These are phyloP conservation scores for Archegozetes longisetosus DNA, from an alignment of 1,140 invertebrate species.

Conservation along the genomic window DNA sequence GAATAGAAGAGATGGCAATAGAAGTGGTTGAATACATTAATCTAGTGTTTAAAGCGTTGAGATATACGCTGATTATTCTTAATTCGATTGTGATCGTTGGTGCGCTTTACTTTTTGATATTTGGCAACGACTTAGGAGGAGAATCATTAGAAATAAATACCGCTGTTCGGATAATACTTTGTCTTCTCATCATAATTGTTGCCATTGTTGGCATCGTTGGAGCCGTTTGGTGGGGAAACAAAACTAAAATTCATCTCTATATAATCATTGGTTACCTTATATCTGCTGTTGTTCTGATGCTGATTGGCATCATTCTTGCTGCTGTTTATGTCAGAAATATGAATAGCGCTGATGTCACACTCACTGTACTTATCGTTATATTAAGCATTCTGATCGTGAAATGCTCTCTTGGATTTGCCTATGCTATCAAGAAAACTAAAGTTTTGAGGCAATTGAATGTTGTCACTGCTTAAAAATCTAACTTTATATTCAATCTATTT, in stretches of 20 bases:
- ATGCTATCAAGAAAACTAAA: slow-evolving; percentile 9
- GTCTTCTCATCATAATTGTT: background rate
- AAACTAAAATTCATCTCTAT: slow-evolving; percentile 8
- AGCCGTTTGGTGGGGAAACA: slow-evolving; percentile 2
- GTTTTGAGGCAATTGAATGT: slow-evolving; percentile 9
- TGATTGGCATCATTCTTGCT: slow-evolving; percentile 1
- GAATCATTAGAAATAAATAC: slow-evolving; percentile 2
- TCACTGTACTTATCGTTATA: background rate
- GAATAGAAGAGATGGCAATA: background rate
- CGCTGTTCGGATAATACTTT: background rate
- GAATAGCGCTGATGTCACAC: background rate
- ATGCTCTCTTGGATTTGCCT: background rate
- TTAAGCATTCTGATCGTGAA: background rate
- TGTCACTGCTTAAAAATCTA: background rate
- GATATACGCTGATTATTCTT: background rate
- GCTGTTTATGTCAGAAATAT: slow-evolving; percentile 6
- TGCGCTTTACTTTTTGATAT: slow-evolving; percentile 2
- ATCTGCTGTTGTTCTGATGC: background rate
- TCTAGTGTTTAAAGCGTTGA: slow-evolving; percentile 1
- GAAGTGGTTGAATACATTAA: background rate
- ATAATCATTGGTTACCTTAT: background rate
- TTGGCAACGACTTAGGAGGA: slow-evolving; percentile 1
- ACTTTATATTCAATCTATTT: no score
- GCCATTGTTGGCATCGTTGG: slow-evolving; percentile 5
- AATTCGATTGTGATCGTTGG: slow-evolving; percentile 7